Percentiles rank a stretch among this genome's conserved stretches.
Evolutionary conservation across 2,113 vertebrate genomes (phyloP).

Genomic region (Saimiri boliviensis): DNA sequence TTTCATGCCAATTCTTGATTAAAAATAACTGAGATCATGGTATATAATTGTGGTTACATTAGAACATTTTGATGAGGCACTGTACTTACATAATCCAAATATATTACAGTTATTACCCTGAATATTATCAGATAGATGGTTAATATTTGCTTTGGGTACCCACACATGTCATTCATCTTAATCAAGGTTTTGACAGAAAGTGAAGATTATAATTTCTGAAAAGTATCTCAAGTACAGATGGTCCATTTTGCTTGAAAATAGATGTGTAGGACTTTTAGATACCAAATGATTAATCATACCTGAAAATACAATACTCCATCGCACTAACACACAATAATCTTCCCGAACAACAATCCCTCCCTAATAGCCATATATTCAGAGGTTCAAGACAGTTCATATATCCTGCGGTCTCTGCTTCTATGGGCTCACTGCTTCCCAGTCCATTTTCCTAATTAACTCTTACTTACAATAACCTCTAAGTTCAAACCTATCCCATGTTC

Average conservation of each 20-base stretch:
- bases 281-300: not conserved
- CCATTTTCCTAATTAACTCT: not conserved
- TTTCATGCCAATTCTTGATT: not conserved
- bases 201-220: slow-evolving; percentile 13
- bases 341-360: not conserved
- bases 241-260: not conserved
- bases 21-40: not conserved
- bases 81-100: not conserved
- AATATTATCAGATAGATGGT: not conserved
- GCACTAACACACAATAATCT: not conserved
- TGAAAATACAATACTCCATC: not conserved
- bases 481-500: no score
- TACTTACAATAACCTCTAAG: not conserved
- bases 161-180: not conserved
- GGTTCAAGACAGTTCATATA: not conserved
- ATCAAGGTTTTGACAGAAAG: not conserved
- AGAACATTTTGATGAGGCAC: not conserved
- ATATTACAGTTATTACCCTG: not conserved
- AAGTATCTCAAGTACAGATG: not conserved
- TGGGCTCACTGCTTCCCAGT: not conserved
- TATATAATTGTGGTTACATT: not conserved
- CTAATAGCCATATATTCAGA: not conserved
- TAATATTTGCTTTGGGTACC: not conserved
- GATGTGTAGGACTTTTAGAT: not conserved
- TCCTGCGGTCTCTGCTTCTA: not conserved